Conservation (phyloP, 2,797 vertebrate genomes). For the Austrolebias charrua region DNA sequence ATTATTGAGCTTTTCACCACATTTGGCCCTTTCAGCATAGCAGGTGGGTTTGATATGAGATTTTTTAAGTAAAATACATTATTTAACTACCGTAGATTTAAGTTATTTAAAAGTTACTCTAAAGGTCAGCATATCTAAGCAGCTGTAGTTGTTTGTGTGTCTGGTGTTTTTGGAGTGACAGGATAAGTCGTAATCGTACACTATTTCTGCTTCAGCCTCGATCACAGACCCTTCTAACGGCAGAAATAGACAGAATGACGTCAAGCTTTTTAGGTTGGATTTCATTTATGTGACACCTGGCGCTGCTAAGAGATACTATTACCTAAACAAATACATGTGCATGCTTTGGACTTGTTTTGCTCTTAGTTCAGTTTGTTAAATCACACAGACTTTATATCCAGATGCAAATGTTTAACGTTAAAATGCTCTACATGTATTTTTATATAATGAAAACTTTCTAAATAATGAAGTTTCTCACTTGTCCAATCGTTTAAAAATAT, state of each 20-base stretch:
- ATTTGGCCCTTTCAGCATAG: too few species aligned
- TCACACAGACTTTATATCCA: background rate
- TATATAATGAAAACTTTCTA: too few species aligned
- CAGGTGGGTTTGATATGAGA: too few species aligned
- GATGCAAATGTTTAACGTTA: background rate
- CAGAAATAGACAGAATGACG: slow-evolving; percentile 53
- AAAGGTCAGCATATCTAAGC: background rate
- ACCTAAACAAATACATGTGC: slow-evolving; percentile 29
- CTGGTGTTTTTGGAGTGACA: slow-evolving; percentile 10
- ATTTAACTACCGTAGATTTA: background rate
- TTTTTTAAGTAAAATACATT: background rate
- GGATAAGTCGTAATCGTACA: slow-evolving; percentile 1
- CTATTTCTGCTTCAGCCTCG: slow-evolving; percentile 32
- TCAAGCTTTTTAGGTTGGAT: slow-evolving; percentile 41
- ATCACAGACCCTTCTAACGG: slow-evolving; percentile 34
- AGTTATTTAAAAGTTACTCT: background rate
- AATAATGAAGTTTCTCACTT: too few species aligned
- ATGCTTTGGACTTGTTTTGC: background rate
- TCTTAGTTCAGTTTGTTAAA: background rate
- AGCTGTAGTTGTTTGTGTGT: background rate
- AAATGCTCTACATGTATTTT: background rate
- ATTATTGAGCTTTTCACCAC: too few species aligned
- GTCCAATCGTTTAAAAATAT: too few species aligned
- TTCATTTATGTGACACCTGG: slow-evolving; percentile 40
- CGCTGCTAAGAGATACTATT: slow-evolving; percentile 15